phyloP scores from a whole-genome alignment of 2,888 invertebrate species.

The Stenodera caucasica region DNA sequence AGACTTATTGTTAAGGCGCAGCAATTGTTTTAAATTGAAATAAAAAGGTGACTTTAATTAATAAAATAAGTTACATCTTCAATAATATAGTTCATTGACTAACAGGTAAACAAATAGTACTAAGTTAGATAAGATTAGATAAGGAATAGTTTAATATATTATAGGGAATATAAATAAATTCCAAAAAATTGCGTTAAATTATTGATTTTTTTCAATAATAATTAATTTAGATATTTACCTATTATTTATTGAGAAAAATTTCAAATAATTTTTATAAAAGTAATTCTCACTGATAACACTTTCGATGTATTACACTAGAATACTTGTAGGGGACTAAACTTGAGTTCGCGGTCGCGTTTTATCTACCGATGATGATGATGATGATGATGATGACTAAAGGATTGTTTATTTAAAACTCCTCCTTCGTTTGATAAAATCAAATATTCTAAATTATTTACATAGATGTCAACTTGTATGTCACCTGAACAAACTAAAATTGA shows the following conservation, averaged over 20 bases:
- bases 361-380: conserved; percentile 10
- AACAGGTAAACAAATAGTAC: not conserved
- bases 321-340: not conserved
- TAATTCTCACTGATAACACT: not conserved
- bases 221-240: not conserved
- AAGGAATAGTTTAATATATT: not conserved
- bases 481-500: not conserved
- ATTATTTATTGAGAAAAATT: not conserved
- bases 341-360: not conserved
- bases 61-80: not conserved
- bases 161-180: not conserved
- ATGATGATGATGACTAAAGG: conserved; percentile 20
- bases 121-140: conserved; percentile 5
- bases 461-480: not conserved
- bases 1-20: too few species aligned
- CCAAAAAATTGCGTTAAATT: not conserved
- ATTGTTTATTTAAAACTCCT: conserved; percentile 20
- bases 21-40: not conserved
- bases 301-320: not conserved
- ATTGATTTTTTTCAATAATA: not conserved
- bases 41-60: not conserved
- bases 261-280: too few species aligned
- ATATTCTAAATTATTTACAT: not conserved
- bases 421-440: conserved; percentile 1
- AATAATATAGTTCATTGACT: conserved; percentile 1